Percentiles rank a stretch among this genome's conserved stretches.
phyloP scores from a whole-genome alignment of 1,140 invertebrate species.

The Leptestheria dahalacensis region DNA sequence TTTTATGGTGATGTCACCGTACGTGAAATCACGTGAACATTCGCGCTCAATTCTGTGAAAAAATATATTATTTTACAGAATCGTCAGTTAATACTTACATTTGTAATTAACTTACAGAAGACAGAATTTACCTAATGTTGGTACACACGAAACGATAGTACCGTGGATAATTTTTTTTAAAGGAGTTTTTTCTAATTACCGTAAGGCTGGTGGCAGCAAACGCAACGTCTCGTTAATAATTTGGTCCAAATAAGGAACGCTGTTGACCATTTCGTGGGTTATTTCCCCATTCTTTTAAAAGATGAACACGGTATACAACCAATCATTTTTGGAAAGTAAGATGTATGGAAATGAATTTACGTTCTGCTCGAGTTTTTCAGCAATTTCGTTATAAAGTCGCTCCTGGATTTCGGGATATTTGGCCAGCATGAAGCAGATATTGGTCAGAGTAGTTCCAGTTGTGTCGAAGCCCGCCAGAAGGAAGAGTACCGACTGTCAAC shows the following conservation, averaged over 20 bases:
- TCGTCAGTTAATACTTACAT: no score
- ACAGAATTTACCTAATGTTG: no score
- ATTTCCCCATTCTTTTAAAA: constrained; percentile 32
- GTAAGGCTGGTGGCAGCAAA: constrained; percentile 33
- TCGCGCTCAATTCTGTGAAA: constrained; percentile 17
- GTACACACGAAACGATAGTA: no score
- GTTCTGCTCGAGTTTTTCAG: constrained; percentile 13
- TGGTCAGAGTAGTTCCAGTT: constrained; percentile 48
- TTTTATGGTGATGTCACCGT: constrained; percentile 23
- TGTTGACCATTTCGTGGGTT: constrained; percentile 41
- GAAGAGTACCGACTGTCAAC: constrained; percentile 51
- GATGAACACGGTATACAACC: neutral
- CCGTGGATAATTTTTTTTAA: neutral
- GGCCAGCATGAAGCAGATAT: constrained; percentile 48
- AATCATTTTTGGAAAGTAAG: neutral
- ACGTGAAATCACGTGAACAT: constrained; percentile 19
- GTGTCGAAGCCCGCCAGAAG: constrained; percentile 63
- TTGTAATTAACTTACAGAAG: no score
- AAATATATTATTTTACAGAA: neutral
- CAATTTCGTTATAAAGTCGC: constrained; percentile 27
- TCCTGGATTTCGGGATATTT: constrained; percentile 41
- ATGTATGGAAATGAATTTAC: neutral
- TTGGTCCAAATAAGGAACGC: constrained; percentile 34
- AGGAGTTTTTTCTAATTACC: neutral
- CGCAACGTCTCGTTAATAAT: constrained; percentile 36